Evolutionary conservation across 2,113 vertebrate species (phyloP).

Genomic region (Ariopsis seemanni): DNA sequence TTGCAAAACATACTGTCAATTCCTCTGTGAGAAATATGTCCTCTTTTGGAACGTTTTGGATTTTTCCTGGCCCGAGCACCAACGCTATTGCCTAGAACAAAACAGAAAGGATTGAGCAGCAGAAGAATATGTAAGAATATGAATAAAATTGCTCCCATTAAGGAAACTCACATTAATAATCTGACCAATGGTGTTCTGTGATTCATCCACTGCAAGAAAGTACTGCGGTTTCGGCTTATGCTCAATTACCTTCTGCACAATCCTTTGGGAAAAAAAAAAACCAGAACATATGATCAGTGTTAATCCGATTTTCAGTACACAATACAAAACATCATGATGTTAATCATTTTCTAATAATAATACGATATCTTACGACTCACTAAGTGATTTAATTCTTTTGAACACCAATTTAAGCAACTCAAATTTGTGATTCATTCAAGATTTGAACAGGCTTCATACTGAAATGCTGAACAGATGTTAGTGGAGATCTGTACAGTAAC

Average conservation of each 20-base stretch:
- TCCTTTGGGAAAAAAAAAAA: conserved; percentile 70
- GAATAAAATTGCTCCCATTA: background rate
- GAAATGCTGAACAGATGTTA: background rate
- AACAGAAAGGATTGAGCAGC: conserved; percentile 50
- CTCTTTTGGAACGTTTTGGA: conserved; percentile 74
- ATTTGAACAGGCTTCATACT: background rate
- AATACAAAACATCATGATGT: background rate
- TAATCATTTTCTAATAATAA: background rate
- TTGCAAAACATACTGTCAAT: conserved; percentile 75
- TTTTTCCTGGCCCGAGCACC: conserved; percentile 79
- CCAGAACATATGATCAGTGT: background rate
- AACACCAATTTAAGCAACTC: background rate
- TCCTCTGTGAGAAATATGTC: conserved; percentile 79
- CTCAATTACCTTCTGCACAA: conserved; percentile 85
- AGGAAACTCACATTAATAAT: conserved; percentile 79
- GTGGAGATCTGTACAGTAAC: background rate
- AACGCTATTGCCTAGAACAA: conserved; percentile 78
- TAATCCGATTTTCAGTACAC: background rate
- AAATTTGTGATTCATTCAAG: background rate
- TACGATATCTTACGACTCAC: background rate
- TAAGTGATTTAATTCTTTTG: background rate
- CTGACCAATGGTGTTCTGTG: conserved; percentile 77
- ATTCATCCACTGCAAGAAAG: conserved; percentile 83
- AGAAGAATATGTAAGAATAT: background rate
- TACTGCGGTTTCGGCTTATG: conserved; percentile 75